A percentile compares a stretch with the other conserved stretches of the same genome.
Conservation (phyloP, 2,797 vertebrate genomes). For the Malurus splendens region DNA sequence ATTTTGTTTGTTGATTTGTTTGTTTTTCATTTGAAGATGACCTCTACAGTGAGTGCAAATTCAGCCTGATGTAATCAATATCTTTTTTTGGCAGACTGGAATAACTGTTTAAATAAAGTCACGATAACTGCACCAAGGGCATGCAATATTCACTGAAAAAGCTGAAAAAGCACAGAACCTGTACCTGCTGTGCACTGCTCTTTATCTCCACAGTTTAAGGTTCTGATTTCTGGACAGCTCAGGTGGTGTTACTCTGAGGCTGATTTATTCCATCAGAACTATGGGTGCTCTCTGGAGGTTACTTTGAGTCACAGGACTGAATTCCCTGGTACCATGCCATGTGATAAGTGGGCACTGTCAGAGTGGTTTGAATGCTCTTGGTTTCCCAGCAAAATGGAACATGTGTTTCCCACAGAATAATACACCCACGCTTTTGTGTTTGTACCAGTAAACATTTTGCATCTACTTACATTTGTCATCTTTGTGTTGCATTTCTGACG, state of each 20-base stretch:
- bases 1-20: neutral
- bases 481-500: neutral
- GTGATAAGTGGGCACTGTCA: neutral
- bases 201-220: neutral
- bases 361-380: neutral
- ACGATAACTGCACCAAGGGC: neutral
- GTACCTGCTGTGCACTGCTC: neutral
- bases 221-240: neutral
- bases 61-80: conserved; percentile 26
- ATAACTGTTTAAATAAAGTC: conserved; percentile 1
- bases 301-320: neutral
- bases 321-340: neutral
- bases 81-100: conserved; percentile 20
- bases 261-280: neutral
- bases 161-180: neutral
- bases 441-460: conserved; percentile 18
- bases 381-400: neutral
- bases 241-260: neutral
- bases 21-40: conserved; percentile 12
- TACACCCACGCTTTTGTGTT: neutral
- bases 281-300: neutral
- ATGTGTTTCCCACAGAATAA: conserved; percentile 18
- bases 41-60: conserved; percentile 10
- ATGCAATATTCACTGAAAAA: neutral
- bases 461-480: neutral